Percentiles rank a stretch among this genome's conserved stretches.
These are phyloP conservation scores for Clostera curtula DNA, from an alignment of 2,888 invertebrate species.

Conservation along the genomic window DNA sequence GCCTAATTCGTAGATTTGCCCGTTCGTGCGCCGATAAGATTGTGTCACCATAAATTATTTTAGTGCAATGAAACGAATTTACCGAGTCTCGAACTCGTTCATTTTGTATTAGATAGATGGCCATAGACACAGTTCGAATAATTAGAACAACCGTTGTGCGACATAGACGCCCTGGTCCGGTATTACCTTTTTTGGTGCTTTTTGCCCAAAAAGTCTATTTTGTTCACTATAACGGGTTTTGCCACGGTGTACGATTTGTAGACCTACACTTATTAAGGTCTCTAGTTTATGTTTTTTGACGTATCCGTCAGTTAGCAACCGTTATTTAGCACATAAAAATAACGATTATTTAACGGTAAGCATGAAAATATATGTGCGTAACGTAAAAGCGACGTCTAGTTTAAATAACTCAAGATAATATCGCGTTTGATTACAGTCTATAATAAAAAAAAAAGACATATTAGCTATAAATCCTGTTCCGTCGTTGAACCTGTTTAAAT, in stretches of 20 bases:
- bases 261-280: constrained; percentile 59
- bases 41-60: constrained; percentile 2
- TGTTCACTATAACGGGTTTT: constrained; percentile 59
- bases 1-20: too few species aligned
- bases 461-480: too few species aligned
- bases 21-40: constrained; percentile 14
- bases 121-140: constrained; percentile 35
- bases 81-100: constrained; percentile 12
- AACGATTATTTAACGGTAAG: constrained; percentile 41
- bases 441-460: too few species aligned
- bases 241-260: constrained; percentile 38
- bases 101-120: constrained; percentile 21
- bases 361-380: constrained; percentile 11
- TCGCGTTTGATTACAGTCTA: constrained; percentile 9
- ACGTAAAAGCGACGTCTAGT: constrained; percentile 5
- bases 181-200: constrained; percentile 63
- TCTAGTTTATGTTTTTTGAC: constrained; percentile 40
- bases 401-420: background rate
- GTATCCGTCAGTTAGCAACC: constrained; percentile 26
- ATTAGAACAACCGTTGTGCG: constrained; percentile 66
- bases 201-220: constrained; percentile 65
- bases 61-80: constrained; percentile 8
- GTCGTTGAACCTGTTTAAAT: too few species aligned
- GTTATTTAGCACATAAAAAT: constrained; percentile 14
- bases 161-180: constrained; percentile 49